Base-by-base conservation (phyloP, 2,888 invertebrate genomes). In the Ditylenchus weischeri region DNA sequence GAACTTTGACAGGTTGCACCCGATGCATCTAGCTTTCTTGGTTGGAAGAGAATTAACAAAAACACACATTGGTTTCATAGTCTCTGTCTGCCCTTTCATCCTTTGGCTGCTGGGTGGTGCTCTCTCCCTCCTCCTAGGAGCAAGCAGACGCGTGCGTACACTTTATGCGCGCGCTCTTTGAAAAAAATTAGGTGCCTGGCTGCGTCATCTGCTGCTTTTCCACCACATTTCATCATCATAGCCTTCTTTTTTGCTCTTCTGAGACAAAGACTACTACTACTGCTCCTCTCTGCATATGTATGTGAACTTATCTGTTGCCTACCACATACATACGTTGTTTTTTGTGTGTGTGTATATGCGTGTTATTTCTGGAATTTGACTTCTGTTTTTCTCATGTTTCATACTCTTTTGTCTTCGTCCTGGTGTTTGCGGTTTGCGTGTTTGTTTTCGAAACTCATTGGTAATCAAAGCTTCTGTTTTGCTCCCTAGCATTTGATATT, bases 381-480 rank as follows among this genome's bases (percentile, higher is more conserved):
- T 38, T n/a, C 29, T 57, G 36, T 57, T 57, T 54, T 57, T 57
- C 36, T 15, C 36, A 35, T 35, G 36, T 57, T 57, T 29, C 36
- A 57, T 15, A 18, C 36, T 35, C 29, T 57, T 57, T 29, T 57
- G 29, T 57, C 18, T 57, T 36, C 4, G 7, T 57, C n/a, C 43
- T 57, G n/a, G n/a, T 57, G n/a, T 35, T 48, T 60, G 29, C 60
- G 29, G 29, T 60, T 23, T 60, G 60, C 23, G 23, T 47, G 60
- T 19, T 23, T 29, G 21, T 60, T 60, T 49, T 35, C 15, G 35
- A 58, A n/a, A 58, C 18, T 21, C 8, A 23, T 48, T 48, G 35
- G 35, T 47, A 49, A 21, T 57, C 49, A 36, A 60, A 5, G 47
- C 49, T 18, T 1, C 18, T 15, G 5, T 36, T 60, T 10, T 15